These are phyloP conservation scores for Mythimna vitellina DNA, from an alignment of 2,888 invertebrate species.

Conservation along the genomic window DNA sequence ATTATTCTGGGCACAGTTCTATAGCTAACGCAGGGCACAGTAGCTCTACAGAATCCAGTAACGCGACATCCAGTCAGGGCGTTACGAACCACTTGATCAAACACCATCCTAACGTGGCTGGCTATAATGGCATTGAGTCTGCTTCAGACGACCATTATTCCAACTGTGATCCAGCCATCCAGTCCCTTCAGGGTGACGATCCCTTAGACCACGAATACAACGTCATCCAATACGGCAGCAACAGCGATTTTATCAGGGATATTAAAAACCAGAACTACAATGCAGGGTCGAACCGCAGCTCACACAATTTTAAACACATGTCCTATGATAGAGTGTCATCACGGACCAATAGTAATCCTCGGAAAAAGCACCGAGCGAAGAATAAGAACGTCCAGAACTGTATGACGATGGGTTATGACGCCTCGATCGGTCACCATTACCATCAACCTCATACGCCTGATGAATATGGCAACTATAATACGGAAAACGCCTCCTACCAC, in stretches of 20 bases:
- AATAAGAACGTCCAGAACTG: constrained; percentile 90
- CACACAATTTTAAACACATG: constrained; percentile 89
- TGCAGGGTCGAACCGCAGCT: constrained; percentile 86
- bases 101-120: constrained; percentile 85
- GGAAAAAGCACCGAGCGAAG: constrained; percentile 88
- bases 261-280: constrained; percentile 91
- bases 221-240: constrained; percentile 89
- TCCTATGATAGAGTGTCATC: constrained; percentile 88
- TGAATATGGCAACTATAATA: constrained; percentile 86
- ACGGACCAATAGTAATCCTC: constrained; percentile 88
- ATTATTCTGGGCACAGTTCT: constrained; percentile 91
- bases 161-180: constrained; percentile 88
- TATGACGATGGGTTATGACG: constrained; percentile 91
- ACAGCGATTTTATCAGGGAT: constrained; percentile 87
- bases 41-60: constrained; percentile 89
- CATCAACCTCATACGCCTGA: constrained; percentile 89
- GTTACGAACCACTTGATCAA: constrained; percentile 89
- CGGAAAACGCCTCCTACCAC: constrained; percentile 88
- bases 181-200: constrained; percentile 87
- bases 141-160: constrained; percentile 89
- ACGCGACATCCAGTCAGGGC: constrained; percentile 88
- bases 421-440: constrained; percentile 87
- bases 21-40: constrained; percentile 89
- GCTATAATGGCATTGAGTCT: constrained; percentile 88
- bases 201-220: constrained; percentile 89